phyloP scores from a whole-genome alignment of 2,888 invertebrate genomes.

The Hemistola chrysoprasaria region DNA sequence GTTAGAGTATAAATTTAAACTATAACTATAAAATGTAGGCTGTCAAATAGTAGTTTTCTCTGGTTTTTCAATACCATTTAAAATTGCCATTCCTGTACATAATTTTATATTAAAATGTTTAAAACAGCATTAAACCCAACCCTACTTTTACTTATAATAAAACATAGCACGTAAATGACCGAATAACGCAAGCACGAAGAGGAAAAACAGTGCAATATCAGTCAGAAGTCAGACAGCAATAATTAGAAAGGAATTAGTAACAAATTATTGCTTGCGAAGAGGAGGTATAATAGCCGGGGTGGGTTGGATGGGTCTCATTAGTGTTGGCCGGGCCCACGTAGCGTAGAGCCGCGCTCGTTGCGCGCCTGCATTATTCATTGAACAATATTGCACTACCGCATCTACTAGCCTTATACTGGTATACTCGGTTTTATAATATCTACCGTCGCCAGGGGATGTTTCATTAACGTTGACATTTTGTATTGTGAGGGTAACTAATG shows the following conservation, averaged over 20 bases:
- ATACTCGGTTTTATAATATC: conserved; percentile 44
- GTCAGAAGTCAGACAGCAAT: conserved; percentile 46
- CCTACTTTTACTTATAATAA: too few relatives aligned
- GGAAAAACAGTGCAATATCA: conserved; percentile 28
- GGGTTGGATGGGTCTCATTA: conserved; percentile 73
- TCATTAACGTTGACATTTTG: conserved; percentile 46
- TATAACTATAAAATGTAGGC: too few relatives aligned
- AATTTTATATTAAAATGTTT: too few relatives aligned
- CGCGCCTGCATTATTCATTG: conserved; percentile 77
- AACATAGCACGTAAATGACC: too few relatives aligned
- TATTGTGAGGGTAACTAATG: conserved; percentile 39
- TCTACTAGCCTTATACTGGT: conserved; percentile 42
- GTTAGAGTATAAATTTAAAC: too few relatives aligned
- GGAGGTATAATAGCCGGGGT: conserved; percentile 62
- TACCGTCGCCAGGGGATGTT: conserved; percentile 41
- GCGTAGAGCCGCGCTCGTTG: conserved; percentile 53
- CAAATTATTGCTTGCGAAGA: conserved; percentile 72
- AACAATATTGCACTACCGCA: conserved; percentile 72
- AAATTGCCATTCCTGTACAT: too few relatives aligned
- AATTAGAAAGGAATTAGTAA: conserved; percentile 76
- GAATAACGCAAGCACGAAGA: conserved; percentile 6
- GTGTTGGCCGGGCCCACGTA: conserved; percentile 59
- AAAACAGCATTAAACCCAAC: too few relatives aligned
- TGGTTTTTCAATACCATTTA: too few relatives aligned
- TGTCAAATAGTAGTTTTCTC: too few relatives aligned